phyloP scores from a whole-genome alignment of 92 coral and sea anemone genomes.

The Plumapathes pennacea region DNA sequence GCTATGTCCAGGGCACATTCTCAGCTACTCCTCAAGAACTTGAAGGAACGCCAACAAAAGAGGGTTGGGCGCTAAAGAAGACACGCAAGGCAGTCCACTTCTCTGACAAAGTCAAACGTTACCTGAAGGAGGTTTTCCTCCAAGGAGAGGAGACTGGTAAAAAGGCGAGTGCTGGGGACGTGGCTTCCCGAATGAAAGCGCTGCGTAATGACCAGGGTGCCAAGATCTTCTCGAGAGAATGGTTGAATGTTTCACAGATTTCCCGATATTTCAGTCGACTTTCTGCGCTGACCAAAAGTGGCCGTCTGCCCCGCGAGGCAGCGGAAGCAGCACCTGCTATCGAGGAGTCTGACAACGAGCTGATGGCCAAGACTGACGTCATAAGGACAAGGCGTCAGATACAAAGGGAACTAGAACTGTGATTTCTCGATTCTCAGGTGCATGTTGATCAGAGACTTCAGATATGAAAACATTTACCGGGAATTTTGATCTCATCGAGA shows the following conservation, averaged over 20 bases:
- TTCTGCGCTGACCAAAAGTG: slow-evolving; percentile 17
- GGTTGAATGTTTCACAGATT: slow-evolving; percentile 40
- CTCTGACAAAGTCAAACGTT: slow-evolving; percentile 24
- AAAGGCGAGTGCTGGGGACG: slow-evolving; percentile 34
- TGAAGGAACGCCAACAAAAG: background rate
- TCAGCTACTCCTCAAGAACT: slow-evolving; percentile 16
- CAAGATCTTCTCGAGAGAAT: slow-evolving; percentile 22
- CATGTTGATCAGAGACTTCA: no score
- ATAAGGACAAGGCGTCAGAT: no score
- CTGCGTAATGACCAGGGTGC: slow-evolving; percentile 9
- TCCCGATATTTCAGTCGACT: slow-evolving; percentile 38
- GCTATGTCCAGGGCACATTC: no score
- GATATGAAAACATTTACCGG: no score
- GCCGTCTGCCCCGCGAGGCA: slow-evolving; percentile 22
- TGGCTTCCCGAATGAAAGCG: slow-evolving; percentile 27
- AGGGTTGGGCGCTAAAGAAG: slow-evolving; percentile 26
- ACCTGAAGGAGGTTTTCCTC: slow-evolving; percentile 29
- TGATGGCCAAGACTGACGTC: no score
- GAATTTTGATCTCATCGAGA: no score
- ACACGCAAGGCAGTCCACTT: slow-evolving; percentile 18
- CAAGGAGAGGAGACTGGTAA: slow-evolving; percentile 50
- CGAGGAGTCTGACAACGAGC: slow-evolving; percentile 3
- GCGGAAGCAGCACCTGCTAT: slow-evolving; percentile 14
- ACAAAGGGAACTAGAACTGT: no score
- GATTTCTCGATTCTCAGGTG: no score